Percentiles rank a stretch among this genome's conserved stretches.
These are phyloP conservation scores for Agapornis roseicollis DNA, from an alignment of 2,113 vertebrate genomes.

Conservation along the genomic window DNA sequence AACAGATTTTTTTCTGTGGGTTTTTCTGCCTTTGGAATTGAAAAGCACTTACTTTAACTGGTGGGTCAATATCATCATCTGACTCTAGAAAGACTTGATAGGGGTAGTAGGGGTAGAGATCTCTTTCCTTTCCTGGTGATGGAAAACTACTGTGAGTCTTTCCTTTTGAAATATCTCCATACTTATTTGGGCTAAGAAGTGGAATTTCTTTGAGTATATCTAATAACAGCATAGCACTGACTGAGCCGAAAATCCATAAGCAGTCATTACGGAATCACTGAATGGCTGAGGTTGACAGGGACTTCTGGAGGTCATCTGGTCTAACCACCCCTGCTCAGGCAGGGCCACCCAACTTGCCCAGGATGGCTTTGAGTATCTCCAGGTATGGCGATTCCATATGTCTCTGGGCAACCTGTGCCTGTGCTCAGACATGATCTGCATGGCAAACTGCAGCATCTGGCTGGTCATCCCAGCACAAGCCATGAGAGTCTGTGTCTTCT, in stretches of 20 bases:
- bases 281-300: background rate
- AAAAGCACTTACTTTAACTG: background rate
- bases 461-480: background rate
- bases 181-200: background rate
- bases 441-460: background rate
- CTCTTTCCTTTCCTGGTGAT: background rate
- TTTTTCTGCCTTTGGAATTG: background rate
- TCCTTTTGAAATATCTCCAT: background rate
- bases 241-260: background rate
- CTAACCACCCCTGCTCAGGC: background rate
- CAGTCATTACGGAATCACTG: background rate
- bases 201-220: background rate
- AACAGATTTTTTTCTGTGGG: background rate
- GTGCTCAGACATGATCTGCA: background rate
- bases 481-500: background rate
- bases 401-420: background rate
- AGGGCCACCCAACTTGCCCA: background rate
- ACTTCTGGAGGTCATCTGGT: background rate
- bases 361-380: background rate
- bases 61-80: background rate
- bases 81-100: background rate
- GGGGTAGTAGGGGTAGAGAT: background rate
- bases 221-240: background rate
- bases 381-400: background rate
- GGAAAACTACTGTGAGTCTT: background rate